Percentiles rank a stretch among this genome's conserved stretches.
These are phyloP conservation scores for Zygothrica quintamaculata DNA, from an alignment of 2,888 invertebrate genomes.

Conservation along the genomic window DNA sequence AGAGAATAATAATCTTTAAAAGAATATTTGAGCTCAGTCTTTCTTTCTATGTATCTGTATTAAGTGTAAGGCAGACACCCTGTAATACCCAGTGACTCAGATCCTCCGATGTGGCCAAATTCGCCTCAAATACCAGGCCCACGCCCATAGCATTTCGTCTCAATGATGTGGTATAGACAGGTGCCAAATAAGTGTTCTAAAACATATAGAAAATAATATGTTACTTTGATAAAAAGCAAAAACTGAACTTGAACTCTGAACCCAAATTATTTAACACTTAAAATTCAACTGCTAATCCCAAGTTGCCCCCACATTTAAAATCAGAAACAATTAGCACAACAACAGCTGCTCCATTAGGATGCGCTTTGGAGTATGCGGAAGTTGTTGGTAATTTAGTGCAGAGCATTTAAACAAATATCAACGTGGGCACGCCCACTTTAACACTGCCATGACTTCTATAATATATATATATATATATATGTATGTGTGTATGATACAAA, in stretches of 20 bases:
- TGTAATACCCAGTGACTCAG: conserved; percentile 95
- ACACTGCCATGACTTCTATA: not conserved
- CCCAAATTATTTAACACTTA: not conserved
- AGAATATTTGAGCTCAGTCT: conserved; percentile 11
- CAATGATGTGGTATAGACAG: conserved; percentile 95
- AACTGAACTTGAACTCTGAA: not conserved
- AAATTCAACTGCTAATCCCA: too few species aligned
- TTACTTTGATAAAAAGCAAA: too few species aligned
- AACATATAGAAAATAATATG: conserved; percentile 15
- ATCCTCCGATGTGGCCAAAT: conserved; percentile 92
- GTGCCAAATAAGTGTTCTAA: conserved; percentile 94
- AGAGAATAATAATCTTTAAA: conserved; percentile 27
- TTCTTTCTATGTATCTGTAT: conserved; percentile 87
- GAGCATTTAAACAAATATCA: conserved; percentile 78
- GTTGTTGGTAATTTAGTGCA: conserved; percentile 71
- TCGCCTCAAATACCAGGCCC: conserved; percentile 95
- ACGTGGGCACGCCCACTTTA: conserved; percentile 36
- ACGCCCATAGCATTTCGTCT: conserved; percentile 96
- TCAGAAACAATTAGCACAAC: conserved; percentile 76
- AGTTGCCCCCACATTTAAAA: conserved; percentile 64
- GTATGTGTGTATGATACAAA: conserved; percentile 51
- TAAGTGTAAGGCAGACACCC: conserved; percentile 94
- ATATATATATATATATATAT: conserved; percentile 24
- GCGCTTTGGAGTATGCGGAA: conserved; percentile 27
- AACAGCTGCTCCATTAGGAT: conserved; percentile 74